phyloP scores from a whole-genome alignment of 2,888 invertebrate species.

The Sinohyriopsis cumingii region DNA sequence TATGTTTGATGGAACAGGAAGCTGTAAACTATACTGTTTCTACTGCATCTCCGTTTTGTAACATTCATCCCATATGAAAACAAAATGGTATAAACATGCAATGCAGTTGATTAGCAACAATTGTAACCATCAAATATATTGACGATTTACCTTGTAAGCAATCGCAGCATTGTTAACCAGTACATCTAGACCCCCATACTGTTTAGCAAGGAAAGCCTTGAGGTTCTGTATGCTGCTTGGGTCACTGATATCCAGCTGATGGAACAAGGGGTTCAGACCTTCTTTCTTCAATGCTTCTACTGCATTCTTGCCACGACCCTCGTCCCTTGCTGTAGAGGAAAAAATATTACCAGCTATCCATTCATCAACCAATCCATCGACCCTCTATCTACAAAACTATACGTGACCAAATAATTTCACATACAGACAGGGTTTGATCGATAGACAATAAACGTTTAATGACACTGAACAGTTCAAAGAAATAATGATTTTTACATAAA shows the following conservation, averaged over 20 bases:
- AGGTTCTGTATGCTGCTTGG: slow-evolving; percentile 45
- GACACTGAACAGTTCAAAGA: background rate
- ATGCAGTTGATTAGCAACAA: too few species aligned
- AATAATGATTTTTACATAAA: background rate
- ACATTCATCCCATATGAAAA: too few species aligned
- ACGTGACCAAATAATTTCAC: too few species aligned
- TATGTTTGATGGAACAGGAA: too few species aligned
- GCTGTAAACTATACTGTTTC: too few species aligned
- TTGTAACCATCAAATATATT: background rate
- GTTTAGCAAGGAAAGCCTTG: slow-evolving; percentile 40
- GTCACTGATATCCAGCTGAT: slow-evolving; percentile 81
- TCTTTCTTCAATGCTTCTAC: slow-evolving; percentile 54
- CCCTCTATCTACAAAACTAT: too few species aligned
- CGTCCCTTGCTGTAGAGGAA: slow-evolving; percentile 49
- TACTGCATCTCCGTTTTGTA: too few species aligned
- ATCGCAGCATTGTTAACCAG: slow-evolving; percentile 69
- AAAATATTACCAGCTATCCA: slow-evolving; percentile 72
- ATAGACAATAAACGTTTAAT: too few species aligned
- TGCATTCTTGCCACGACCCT: slow-evolving; percentile 51
- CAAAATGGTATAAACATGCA: too few species aligned
- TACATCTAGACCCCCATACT: slow-evolving; percentile 63
- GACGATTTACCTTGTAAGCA: slow-evolving; percentile 54
- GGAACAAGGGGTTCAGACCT: slow-evolving; percentile 75
- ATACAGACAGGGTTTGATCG: too few species aligned
- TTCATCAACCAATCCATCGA: too few species aligned